Evolutionary conservation across 2,888 invertebrate species (phyloP).

Genomic region (Invenusta paracnida): DNA sequence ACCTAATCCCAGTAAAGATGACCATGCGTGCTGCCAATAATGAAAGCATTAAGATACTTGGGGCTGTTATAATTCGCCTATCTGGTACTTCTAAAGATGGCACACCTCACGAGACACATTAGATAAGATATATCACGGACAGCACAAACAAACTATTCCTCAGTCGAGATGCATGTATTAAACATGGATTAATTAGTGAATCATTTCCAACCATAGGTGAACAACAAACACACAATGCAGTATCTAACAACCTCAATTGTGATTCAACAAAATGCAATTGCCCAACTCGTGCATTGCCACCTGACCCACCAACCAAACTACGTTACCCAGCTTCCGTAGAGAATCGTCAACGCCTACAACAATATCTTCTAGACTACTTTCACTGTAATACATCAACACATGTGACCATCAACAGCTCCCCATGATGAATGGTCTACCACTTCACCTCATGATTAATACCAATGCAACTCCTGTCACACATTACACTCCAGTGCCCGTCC

Average conservation of each 20-base stretch:
- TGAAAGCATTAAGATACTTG: slow-evolving; percentile 48
- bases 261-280: slow-evolving; percentile 6
- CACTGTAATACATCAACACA: slow-evolving; percentile 44
- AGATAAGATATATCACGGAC: slow-evolving; percentile 50
- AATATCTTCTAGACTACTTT: slow-evolving; percentile 42
- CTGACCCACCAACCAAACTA: slow-evolving; percentile 39
- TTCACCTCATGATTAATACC: slow-evolving; percentile 44
- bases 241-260: neutral
- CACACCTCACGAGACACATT: slow-evolving; percentile 46
- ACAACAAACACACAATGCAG: neutral
- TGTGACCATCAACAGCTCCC: slow-evolving; percentile 44
- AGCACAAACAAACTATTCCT: slow-evolving; percentile 48
- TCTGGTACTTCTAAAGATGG: slow-evolving; percentile 42
- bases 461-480: slow-evolving; percentile 43
- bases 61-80: slow-evolving; percentile 48
- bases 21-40: slow-evolving; percentile 50
- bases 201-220: slow-evolving; percentile 46
- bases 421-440: slow-evolving; percentile 44
- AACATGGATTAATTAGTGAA: slow-evolving; percentile 47
- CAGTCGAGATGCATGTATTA: slow-evolving; percentile 46
- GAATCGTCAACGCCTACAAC: slow-evolving; percentile 39
- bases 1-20: slow-evolving; percentile 50
- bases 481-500: slow-evolving; percentile 38
- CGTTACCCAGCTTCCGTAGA: slow-evolving; percentile 43
- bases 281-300: slow-evolving; percentile 42